A percentile compares a stretch with the other conserved stretches of the same genome.
Evolutionary conservation across 2,888 invertebrate genomes (phyloP).

Genomic region (Phengaris arion): DNA sequence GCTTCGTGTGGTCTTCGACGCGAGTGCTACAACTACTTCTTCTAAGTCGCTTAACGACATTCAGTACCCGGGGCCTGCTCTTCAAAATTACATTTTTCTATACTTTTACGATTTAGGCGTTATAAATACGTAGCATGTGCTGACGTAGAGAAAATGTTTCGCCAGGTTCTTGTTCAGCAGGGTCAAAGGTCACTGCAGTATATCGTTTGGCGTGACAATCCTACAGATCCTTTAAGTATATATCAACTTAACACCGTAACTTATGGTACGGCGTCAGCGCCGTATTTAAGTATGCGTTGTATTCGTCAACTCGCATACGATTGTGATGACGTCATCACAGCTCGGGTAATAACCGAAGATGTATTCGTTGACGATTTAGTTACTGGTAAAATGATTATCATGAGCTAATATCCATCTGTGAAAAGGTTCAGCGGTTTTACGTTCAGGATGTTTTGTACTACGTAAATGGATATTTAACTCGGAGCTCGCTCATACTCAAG

Average conservation of each 20-base stretch:
- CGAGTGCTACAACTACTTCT: background rate
- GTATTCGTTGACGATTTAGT: background rate
- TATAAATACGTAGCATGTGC: background rate
- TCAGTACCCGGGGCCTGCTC: background rate
- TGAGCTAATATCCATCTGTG: conserved; percentile 12
- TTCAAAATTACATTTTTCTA: background rate
- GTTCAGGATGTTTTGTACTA: conserved; percentile 32
- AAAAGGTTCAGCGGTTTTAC: conserved; percentile 17
- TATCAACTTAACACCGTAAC: too few relatives aligned
- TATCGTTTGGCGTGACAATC: background rate
- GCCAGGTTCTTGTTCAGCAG: background rate
- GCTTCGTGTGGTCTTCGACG: background rate
- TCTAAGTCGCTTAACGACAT: background rate
- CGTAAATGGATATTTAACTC: conserved; percentile 31
- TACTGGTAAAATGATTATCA: conserved; percentile 28
- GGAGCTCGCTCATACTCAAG: background rate
- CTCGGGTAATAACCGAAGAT: background rate
- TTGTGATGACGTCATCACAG: background rate
- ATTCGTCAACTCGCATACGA: background rate
- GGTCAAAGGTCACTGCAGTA: background rate
- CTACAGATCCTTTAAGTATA: background rate
- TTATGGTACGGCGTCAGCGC: background rate
- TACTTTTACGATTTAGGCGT: background rate
- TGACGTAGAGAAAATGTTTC: background rate
- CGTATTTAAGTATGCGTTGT: background rate